Evolutionary conservation across 2,113 vertebrate species (phyloP), one percentile per base, ranked within the genome.

Genomic region (Entelurus aequoreus): DNA sequence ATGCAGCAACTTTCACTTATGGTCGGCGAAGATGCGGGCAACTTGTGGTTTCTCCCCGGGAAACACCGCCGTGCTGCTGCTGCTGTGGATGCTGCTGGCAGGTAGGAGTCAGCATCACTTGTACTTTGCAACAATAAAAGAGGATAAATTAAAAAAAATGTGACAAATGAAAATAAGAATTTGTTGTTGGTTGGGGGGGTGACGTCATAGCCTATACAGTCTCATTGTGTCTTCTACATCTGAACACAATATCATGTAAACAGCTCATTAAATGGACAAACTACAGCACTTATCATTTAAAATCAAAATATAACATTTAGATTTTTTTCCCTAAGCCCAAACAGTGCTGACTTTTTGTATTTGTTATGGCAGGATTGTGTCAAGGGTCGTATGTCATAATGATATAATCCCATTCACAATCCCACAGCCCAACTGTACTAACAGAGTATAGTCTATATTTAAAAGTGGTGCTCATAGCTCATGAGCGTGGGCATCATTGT

Each of bases 391-490:
- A 86, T 83, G 85, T 88, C 69, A 82, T 90, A 89, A 89, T 86
- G 88, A 85, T 77, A 82, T 90, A 90, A 92, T 89, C 90, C 88
- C 70, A 59, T 80, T 77, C 81, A 74, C 86, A 90, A 88, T 84
- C 84, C 87, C 77, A 71, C 70, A 75, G 86, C 82, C 83, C 88
- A 92, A 88, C 88, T 91, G 90, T 79, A 89, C 83, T 80, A 91
- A 89, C 88, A 89, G 75, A 59, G 63, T 72, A 57, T 66, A 55
- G 69, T 75, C 89, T 91, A 89, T 82, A 90, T 90, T 86, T 91
- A 90, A 85, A 28, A 88, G 69, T 73, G 64, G 77, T 63, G 48
- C 72, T 86, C 85, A 89, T 74, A 47, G 72, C 76, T 81, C 62
- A 71, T 72, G 80, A 78, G 78, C 76, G 71, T 78, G 65, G 62